Evolutionary conservation across 1,140 invertebrate species (phyloP).

Genomic region (Mizuhopecten yessoensis): DNA sequence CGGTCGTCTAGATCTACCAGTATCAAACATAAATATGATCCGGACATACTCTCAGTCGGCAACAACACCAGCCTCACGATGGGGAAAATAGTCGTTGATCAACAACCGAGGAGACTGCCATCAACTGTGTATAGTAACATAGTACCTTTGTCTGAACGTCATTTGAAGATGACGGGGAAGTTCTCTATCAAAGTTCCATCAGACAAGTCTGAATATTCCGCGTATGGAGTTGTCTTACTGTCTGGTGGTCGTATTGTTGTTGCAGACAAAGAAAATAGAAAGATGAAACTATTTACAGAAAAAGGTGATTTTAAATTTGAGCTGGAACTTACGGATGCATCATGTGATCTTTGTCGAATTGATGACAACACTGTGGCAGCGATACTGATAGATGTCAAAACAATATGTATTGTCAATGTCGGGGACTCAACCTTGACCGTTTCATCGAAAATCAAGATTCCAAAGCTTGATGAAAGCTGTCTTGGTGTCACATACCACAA

Average conservation of each 20-base stretch:
- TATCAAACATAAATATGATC: neutral
- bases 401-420: neutral
- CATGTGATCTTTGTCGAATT: neutral
- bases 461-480: neutral
- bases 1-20: neutral
- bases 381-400: neutral
- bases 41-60: neutral
- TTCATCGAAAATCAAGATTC: neutral
- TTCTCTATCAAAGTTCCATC: neutral
- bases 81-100: neutral
- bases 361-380: neutral
- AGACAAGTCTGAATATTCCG: neutral
- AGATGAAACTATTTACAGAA: conserved; percentile 2
- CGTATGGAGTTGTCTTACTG: neutral
- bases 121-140: neutral
- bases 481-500: neutral
- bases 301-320: neutral
- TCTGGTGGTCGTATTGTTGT: conserved; percentile 10
- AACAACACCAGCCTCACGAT: neutral
- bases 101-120: neutral
- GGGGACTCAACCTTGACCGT: neutral
- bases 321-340: neutral
- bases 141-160: neutral
- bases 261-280: neutral
- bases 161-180: neutral